A percentile compares a stretch with the other conserved stretches of the same genome.
Evolutionary conservation across 2,113 vertebrate genomes (phyloP).

Genomic region (Oreochromis niloticus): DNA sequence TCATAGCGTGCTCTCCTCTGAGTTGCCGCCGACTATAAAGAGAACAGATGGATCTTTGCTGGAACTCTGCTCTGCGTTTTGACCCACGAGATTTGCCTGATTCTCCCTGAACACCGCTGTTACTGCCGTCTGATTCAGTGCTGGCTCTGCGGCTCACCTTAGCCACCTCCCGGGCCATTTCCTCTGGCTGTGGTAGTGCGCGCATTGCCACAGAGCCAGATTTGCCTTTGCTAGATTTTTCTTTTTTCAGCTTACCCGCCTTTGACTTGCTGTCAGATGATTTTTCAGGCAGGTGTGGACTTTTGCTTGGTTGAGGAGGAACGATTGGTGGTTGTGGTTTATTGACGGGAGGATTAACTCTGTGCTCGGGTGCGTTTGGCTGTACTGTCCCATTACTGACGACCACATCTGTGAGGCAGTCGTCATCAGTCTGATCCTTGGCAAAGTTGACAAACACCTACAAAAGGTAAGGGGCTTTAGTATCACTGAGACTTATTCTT

Average conservation of each 20-base stretch:
- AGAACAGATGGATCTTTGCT: constrained; percentile 47
- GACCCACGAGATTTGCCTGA: constrained; percentile 14
- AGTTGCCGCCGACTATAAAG: constrained; percentile 61
- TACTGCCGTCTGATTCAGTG: not conserved
- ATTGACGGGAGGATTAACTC: not conserved
- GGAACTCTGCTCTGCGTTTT: constrained; percentile 26
- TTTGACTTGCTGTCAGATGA: not conserved
- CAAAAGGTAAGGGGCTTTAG: no score
- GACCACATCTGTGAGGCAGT: no score
- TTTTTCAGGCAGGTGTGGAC: not conserved
- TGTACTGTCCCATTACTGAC: no score
- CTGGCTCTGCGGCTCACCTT: not conserved
- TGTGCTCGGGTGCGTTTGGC: no score
- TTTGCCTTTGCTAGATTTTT: constrained; percentile 8
- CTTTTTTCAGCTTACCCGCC: constrained; percentile 11
- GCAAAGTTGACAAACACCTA: no score
- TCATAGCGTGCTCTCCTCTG: constrained; percentile 66
- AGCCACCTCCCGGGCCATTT: not conserved
- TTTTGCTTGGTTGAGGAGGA: constrained; percentile 3
- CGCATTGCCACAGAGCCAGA: constrained; percentile 13
- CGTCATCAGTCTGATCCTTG: no score
- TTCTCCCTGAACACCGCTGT: not conserved
- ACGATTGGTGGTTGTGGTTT: not conserved
- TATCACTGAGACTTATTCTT: no score
- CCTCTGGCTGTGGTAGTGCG: not conserved